Base-by-base conservation (phyloP, 2,797 vertebrate genomes). In the Parotocinclus haroldoi region DNA sequence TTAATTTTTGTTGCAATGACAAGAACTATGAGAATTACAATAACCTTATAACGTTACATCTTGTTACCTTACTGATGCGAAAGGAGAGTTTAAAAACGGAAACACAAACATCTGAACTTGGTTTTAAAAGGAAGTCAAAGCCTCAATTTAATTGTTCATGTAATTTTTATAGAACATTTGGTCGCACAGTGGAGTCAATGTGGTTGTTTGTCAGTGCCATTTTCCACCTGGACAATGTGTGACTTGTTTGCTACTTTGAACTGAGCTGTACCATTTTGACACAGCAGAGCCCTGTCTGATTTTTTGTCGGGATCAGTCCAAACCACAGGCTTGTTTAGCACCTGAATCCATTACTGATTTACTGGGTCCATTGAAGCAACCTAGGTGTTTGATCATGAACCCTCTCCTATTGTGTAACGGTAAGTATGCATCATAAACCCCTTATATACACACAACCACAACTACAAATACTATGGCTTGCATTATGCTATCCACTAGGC, bases 371-470 rank as follows among this genome's bases (percentile, higher is more conserved):
- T n/a, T n/a, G n/a, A n/a, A n/a, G n/a, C n/a, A n/a, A n/a, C n/a
- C n/a, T n/a, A n/a, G n/a, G n/a, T n/a, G 62, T 42, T 74, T 71
- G 65, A 82, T 85, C 66, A 87, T 86, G 82, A 73, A 78, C 80
- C 78, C 75, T 63, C 50, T 80, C 66, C 79, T 69, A 44, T 83
- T 79, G 82, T 85, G 80, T 72, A 75, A 80, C 70, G 75, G 89
- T 89, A 80, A 85, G 87, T 86, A 63, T 68, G 59, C 73, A 65
- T 68, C 52, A 72, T 64, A 74, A 39, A 46, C 17, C 40, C 13
- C 38, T 42, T 17, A n/a, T 45, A 12, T 27, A 57, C 38, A 19
- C n/a, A n/a, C n/a, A n/a, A n/a, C n/a, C n/a, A n/a, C 14, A 64
- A 3, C 36, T 16, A 19, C 17, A 13, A n/a, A 11, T 42, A 42